phyloP scores from a whole-genome alignment of 2,888 invertebrate genomes.

The Sarcophaga rosellei region DNA sequence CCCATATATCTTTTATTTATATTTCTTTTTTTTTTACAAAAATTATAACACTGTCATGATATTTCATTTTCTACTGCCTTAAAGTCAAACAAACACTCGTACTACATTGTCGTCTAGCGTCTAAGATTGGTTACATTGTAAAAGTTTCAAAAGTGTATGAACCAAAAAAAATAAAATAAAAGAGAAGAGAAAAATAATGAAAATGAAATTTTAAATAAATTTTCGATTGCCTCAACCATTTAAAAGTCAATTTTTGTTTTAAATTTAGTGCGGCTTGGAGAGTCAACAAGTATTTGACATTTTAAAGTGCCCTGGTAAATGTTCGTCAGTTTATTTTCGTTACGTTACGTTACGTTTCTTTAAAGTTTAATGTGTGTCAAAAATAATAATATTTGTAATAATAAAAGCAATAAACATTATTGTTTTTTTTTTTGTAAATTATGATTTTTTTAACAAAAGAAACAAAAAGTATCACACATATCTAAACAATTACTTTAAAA shows the following conservation, averaged over 20 bases:
- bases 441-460: constrained; percentile 29
- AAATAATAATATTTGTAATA: constrained; percentile 7
- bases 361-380: constrained; percentile 17
- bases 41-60: constrained; percentile 13
- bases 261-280: background rate
- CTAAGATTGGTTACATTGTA: constrained; percentile 26
- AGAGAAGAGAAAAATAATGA: background rate
- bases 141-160: constrained; percentile 39
- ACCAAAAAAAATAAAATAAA: constrained; percentile 7
- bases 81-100: background rate
- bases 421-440: constrained; percentile 32
- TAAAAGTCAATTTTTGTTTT: constrained; percentile 46
- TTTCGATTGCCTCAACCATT: constrained; percentile 38
- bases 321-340: background rate
- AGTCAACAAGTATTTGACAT: constrained; percentile 55
- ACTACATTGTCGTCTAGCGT: background rate
- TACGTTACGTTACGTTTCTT: background rate
- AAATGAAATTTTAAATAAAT: constrained; percentile 28
- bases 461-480: constrained; percentile 28
- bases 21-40: constrained; percentile 13
- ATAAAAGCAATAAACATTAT: constrained; percentile 42
- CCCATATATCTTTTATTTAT: background rate
- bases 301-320: constrained; percentile 33
- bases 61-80: too few relatives aligned
- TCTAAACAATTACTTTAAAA: constrained; percentile 17